Evolutionary conservation across 2,797 vertebrate species (phyloP).

Genomic region (Tokudaia tokunoshimensis): DNA sequence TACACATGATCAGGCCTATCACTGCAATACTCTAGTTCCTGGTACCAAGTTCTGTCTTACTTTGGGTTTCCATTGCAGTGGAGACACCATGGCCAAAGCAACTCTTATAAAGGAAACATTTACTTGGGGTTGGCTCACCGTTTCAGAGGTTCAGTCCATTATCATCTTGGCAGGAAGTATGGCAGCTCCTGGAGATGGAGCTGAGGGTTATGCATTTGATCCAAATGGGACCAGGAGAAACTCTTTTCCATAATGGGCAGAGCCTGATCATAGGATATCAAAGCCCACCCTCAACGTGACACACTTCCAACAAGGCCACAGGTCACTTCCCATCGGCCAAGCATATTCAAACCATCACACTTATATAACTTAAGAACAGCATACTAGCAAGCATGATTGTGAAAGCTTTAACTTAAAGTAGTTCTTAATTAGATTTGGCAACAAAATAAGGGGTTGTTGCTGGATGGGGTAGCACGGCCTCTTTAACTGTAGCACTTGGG

Average conservation of each 20-base stretch:
- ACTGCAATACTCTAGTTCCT: not conserved
- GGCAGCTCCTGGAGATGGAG: not conserved
- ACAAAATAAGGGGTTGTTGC: not conserved
- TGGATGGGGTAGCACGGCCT: not conserved
- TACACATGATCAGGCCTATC: not conserved
- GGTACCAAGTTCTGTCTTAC: not conserved
- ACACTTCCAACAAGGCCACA: not conserved
- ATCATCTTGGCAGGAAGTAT: not conserved
- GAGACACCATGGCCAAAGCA: not conserved
- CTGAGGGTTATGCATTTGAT: not conserved
- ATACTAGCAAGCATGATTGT: not conserved
- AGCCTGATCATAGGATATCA: not conserved
- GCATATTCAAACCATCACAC: not conserved
- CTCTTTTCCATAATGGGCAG: not conserved
- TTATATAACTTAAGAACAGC: not conserved
- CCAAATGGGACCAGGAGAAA: not conserved
- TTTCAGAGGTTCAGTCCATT: not conserved
- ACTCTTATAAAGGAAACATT: not conserved
- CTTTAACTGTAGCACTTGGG: not conserved
- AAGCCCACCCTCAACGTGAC: not conserved
- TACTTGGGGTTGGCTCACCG: not conserved
- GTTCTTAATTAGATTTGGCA: constrained; percentile 45
- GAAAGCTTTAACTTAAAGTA: constrained; percentile 38
- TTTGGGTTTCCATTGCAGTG: not conserved
- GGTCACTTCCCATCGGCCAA: not conserved